These are phyloP conservation scores for Rhegmatorhina hoffmannsi DNA, from an alignment of 2,113 vertebrate species.

Conservation along the genomic window DNA sequence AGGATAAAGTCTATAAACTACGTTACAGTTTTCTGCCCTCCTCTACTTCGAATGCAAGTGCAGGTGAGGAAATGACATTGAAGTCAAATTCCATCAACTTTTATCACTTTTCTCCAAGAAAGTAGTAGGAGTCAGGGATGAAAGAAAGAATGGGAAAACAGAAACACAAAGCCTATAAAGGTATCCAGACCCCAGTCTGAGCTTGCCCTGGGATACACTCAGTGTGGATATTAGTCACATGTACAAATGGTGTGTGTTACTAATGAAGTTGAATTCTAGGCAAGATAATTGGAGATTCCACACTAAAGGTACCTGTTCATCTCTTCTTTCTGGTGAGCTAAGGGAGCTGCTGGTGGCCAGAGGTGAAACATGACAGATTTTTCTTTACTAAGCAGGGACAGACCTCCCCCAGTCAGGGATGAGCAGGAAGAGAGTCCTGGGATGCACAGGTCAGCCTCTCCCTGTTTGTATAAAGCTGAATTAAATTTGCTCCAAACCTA, in stretches of 20 bases:
- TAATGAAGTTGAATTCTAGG: background rate
- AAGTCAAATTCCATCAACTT: background rate
- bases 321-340: background rate
- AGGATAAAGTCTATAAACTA: background rate
- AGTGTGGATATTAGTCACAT: rapidly evolving
- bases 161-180: background rate
- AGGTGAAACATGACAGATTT: background rate
- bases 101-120: background rate
- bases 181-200: background rate
- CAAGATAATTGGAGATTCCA: no score
- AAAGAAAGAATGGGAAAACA: background rate
- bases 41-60: background rate
- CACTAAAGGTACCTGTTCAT: background rate
- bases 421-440: background rate
- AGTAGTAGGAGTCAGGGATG: background rate
- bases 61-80: background rate
- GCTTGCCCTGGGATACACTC: background rate
- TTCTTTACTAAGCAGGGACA: background rate
- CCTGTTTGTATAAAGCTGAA: background rate
- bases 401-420: rapidly evolving
- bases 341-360: background rate
- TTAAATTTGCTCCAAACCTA: background rate
- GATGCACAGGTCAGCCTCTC: background rate
- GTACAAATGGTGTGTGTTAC: background rate
- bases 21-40: background rate